Base-by-base conservation (phyloP, 2,113 vertebrate genomes). In the Embiotoca jacksoni region DNA sequence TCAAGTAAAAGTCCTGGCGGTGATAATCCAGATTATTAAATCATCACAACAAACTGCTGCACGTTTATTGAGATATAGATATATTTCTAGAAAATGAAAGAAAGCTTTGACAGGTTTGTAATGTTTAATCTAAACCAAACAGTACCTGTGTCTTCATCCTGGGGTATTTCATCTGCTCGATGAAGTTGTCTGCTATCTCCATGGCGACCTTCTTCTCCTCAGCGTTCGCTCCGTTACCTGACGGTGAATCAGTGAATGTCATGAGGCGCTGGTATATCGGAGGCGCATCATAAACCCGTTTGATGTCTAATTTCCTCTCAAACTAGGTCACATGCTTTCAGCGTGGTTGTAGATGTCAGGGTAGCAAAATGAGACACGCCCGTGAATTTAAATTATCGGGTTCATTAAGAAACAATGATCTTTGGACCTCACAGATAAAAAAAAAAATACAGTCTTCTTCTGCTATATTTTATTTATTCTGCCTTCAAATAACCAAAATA, bases 171-270 rank as follows among this genome's bases (percentile, higher is more conserved):
- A 97, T 97, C 36, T 93, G 88, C 9, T 95, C 37, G 6, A 97
- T 97, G 84, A 97, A 97, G 78, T 91, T 94, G 82, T 98, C 96
- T 0, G 97, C 96, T 86, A 97, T 96, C 31, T 91, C 93, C 2
- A 98, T 91, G 32, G 97, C 95, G 0, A 81, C 94, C 63, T 84
- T 94, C 74, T 95, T 94, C 89, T 97, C 97, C 74, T 94, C 94
- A 13, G 94, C 93, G 0, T 96, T 98, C 6, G 97, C 97, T 75
- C 94, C 95, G 1, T 76, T 89, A 30, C 96, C 96, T 98, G 88
- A 9, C 6, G 67, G 85, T 13, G 4, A 61, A 69, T 36, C 33
- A 83, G 2, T n/a, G 61, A 16, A 31, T 32, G 2, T 31, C 10
- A 37, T 72, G 14, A 77, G 23, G 23, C 23, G 23, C 23, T 23